These are phyloP conservation scores for Pteromalus puparum DNA, from an alignment of 1,140 invertebrate species.

Conservation along the genomic window DNA sequence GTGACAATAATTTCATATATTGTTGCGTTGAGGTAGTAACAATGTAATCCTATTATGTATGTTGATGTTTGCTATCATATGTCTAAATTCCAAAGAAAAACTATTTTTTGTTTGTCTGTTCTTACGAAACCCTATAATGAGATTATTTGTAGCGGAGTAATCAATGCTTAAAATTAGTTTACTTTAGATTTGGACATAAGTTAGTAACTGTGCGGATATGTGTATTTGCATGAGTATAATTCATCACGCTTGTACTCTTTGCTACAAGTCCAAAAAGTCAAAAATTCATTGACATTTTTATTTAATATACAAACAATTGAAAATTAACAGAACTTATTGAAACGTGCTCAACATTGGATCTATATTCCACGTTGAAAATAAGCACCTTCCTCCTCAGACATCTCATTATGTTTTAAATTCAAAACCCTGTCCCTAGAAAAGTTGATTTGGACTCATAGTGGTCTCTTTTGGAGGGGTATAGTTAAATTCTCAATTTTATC, in stretches of 20 bases:
- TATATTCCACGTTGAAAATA: constrained; percentile 34
- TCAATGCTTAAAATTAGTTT: constrained; percentile 39
- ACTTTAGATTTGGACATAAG: constrained; percentile 46
- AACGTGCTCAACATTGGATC: constrained; percentile 29
- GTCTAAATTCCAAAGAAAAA: constrained; percentile 43
- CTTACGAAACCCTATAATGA: constrained; percentile 11
- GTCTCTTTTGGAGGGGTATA: constrained; percentile 64
- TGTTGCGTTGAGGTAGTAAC: constrained; percentile 74
- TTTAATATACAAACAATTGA: constrained; percentile 47
- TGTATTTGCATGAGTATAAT: constrained; percentile 65
- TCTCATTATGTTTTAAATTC: constrained; percentile 60
- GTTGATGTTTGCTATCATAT: constrained; percentile 70
- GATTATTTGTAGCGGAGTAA: constrained; percentile 4
- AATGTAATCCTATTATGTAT: constrained; percentile 72
- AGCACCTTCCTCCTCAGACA: constrained; percentile 39
- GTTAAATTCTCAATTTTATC: constrained; percentile 69
- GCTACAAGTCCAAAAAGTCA: constrained; percentile 70
- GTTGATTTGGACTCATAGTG: constrained; percentile 69
- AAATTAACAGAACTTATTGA: constrained; percentile 35
- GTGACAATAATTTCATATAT: constrained; percentile 69
- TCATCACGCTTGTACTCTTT: constrained; percentile 65
- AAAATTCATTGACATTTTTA: constrained; percentile 54
- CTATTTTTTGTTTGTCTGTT: constrained; percentile 4
- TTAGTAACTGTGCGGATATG: constrained; percentile 68
- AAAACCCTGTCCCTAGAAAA: constrained; percentile 67